These are phyloP conservation scores for Poicephalus gulielmi DNA, from an alignment of 2,113 vertebrate species.

Conservation along the genomic window DNA sequence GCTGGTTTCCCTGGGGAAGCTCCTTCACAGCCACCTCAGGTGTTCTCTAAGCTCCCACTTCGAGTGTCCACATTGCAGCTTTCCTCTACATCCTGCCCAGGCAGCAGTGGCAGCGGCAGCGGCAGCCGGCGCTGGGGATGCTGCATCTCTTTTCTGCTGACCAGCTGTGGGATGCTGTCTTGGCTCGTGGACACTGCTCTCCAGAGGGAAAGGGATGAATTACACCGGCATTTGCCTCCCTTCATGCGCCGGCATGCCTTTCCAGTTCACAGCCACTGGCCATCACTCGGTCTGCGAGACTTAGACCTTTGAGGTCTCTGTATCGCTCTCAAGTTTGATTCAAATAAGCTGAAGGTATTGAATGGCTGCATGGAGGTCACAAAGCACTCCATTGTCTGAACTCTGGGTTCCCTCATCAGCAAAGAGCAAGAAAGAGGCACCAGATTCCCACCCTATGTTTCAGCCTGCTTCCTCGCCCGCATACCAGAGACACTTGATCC, in stretches of 20 bases:
- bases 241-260: rapidly evolving
- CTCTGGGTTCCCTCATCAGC: neutral
- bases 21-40: neutral
- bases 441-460: neutral
- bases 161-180: neutral
- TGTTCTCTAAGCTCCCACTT: neutral
- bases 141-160: neutral
- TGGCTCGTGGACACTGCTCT: neutral
- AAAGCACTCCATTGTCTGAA: neutral
- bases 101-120: neutral
- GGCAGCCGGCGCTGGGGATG: neutral
- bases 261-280: neutral
- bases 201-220: neutral
- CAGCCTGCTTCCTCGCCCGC: rapidly evolving
- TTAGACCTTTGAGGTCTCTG: neutral
- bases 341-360: neutral
- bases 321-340: neutral
- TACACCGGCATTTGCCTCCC: neutral
- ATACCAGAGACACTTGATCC: neutral
- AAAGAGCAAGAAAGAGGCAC: neutral
- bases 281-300: neutral
- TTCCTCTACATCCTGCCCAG: neutral
- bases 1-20: neutral
- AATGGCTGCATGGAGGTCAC: neutral
- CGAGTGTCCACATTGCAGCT: neutral